Conservation (phyloP, 2,113 vertebrate genomes). For the Ibidorhyncha struthersii region DNA sequence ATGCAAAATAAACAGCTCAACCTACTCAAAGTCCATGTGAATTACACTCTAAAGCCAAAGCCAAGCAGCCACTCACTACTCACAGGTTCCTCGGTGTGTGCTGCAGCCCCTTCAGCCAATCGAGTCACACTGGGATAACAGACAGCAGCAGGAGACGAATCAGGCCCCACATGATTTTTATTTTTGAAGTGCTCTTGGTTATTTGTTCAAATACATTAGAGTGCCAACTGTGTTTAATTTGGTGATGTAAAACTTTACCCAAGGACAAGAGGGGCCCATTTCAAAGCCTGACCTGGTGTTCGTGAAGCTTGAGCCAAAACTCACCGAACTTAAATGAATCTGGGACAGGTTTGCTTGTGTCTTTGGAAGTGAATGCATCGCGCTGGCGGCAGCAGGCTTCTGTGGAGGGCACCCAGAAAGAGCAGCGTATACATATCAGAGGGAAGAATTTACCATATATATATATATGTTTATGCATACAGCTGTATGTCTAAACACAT, state of each 20-base stretch:
- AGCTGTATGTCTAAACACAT: slow-evolving; percentile 53
- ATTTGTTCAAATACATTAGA: not conserved
- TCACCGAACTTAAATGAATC: too few relatives aligned
- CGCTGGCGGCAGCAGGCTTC: not conserved
- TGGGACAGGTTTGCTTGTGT: not conserved
- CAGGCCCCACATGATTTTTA: fast-evolving
- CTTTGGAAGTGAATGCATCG: not conserved
- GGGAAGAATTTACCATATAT: not conserved
- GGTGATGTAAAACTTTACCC: slow-evolving; percentile 55
- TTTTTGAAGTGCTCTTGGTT: not conserved
- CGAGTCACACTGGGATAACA: not conserved
- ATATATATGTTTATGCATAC: slow-evolving; percentile 22
- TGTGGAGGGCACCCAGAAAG: not conserved
- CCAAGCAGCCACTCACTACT: not conserved
- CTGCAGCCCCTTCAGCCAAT: not conserved
- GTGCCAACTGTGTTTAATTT: slow-evolving; percentile 43
- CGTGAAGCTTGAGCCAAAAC: not conserved
- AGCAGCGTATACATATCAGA: not conserved
- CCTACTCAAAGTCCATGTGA: not conserved
- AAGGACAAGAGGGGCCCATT: not conserved
- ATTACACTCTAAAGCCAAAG: not conserved
- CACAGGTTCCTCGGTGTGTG: fast-evolving
- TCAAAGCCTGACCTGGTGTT: not conserved
- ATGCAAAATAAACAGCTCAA: slow-evolving; percentile 1
- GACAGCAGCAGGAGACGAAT: not conserved